These are phyloP conservation scores for Aphelinus certus DNA, from an alignment of 1,140 invertebrate species.

Conservation along the genomic window DNA sequence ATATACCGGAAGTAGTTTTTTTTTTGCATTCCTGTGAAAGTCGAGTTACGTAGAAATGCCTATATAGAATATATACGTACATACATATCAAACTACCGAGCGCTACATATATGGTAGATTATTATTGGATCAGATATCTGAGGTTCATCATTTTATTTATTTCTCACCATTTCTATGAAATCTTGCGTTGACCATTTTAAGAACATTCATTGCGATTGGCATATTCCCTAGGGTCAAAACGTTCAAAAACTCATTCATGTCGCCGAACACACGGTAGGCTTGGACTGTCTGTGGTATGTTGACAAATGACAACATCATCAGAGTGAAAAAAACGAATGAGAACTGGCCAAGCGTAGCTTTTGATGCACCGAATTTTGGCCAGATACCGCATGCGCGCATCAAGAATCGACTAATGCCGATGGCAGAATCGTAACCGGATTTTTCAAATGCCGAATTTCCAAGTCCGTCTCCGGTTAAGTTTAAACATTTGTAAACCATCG, in stretches of 20 bases:
- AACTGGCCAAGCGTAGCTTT: not conserved
- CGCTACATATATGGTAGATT: too few relatives aligned
- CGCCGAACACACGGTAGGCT: not conserved
- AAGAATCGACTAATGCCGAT: not conserved
- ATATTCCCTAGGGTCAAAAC: slow-evolving; percentile 20
- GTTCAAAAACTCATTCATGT: slow-evolving; percentile 18
- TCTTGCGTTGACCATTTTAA: not conserved
- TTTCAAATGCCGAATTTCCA: too few relatives aligned
- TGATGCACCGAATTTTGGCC: slow-evolving; percentile 6
- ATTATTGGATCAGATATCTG: too few relatives aligned
- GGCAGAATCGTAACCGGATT: not conserved
- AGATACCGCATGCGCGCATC: slow-evolving; percentile 31
- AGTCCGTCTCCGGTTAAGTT: too few relatives aligned
- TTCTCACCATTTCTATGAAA: slow-evolving; percentile 14
- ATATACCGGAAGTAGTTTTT: too few relatives aligned
- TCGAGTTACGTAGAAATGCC: too few relatives aligned
- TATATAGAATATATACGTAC: too few relatives aligned
- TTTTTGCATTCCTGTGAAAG: too few relatives aligned
- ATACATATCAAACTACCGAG: too few relatives aligned
- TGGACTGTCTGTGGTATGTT: slow-evolving; percentile 25
- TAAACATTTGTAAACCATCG: too few relatives aligned
- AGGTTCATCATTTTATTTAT: too few relatives aligned
- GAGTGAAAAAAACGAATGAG: not conserved
- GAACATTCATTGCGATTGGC: slow-evolving; percentile 8
- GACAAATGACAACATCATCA: slow-evolving; percentile 15